Evolutionary conservation across 2,797 vertebrate species (phyloP).

Genomic region (Halcyon smyrnensis): DNA sequence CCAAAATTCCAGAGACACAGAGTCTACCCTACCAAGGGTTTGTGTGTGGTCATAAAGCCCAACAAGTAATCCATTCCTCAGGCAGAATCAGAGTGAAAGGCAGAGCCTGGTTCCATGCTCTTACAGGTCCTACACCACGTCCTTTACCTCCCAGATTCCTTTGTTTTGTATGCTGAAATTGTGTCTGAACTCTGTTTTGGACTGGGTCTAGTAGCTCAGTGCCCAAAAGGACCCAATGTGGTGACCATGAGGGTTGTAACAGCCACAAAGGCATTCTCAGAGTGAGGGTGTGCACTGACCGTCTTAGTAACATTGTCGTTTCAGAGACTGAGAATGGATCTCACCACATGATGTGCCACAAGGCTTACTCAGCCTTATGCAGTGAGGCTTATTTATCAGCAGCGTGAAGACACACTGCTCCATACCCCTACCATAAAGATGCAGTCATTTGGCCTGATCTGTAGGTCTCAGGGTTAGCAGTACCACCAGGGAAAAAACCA

Average conservation of each 20-base stretch:
- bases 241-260: neutral
- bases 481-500: neutral
- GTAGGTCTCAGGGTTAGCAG: neutral
- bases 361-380: neutral
- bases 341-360: neutral
- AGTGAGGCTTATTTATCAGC: neutral
- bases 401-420: neutral
- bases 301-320: neutral
- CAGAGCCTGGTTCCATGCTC: neutral
- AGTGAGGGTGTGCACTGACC: neutral
- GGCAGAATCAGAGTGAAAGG: neutral
- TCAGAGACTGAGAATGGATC: neutral
- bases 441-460: neutral
- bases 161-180: neutral
- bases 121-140: neutral
- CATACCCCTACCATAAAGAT: neutral
- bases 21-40: neutral
- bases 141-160: neutral
- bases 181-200: neutral
- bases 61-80: neutral
- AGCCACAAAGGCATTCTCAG: neutral
- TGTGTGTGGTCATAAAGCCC: neutral
- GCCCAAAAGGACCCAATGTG: rapidly evolving
- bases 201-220: neutral
- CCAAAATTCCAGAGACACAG: neutral